These are phyloP conservation scores for Solen grandis DNA, from an alignment of 1,140 invertebrate species.

Conservation along the genomic window DNA sequence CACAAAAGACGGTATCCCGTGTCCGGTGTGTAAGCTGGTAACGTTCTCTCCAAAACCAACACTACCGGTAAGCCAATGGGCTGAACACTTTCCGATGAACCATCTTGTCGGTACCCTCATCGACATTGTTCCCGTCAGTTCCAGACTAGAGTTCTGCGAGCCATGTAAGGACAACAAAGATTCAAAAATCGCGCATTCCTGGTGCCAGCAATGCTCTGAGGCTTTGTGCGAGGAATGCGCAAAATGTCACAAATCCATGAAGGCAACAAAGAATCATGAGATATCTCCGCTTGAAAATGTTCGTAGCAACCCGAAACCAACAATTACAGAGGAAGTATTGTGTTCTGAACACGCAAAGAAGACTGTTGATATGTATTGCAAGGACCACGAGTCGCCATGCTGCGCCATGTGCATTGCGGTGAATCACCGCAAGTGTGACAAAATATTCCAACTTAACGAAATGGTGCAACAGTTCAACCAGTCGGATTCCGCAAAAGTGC, in stretches of 20 bases:
- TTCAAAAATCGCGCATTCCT: conserved; percentile 42
- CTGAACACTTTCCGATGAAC: conserved; percentile 48
- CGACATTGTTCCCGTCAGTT: conserved; percentile 41
- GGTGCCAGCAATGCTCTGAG: conserved; percentile 46
- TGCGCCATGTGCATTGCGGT: conserved; percentile 43
- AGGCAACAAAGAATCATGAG: conserved; percentile 47
- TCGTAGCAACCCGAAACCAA: conserved; percentile 47
- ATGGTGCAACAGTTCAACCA: background rate
- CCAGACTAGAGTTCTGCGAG: conserved; percentile 47
- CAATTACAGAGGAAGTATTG: conserved; percentile 21
- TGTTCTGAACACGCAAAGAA: conserved; percentile 42
- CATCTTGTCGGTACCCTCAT: conserved; percentile 51
- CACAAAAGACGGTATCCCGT: conserved; percentile 47
- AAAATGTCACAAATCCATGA: conserved; percentile 53
- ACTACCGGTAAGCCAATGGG: conserved; percentile 44
- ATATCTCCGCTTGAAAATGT: conserved; percentile 45
- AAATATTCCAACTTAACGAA: conserved; percentile 30
- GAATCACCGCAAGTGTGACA: conserved; percentile 45
- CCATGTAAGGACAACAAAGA: conserved; percentile 50
- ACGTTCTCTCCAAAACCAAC: conserved; percentile 41
- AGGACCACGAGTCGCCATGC: conserved; percentile 50
- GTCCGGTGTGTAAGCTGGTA: conserved; percentile 37
- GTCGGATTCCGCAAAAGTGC: conserved; percentile 1
- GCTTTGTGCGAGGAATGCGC: conserved; percentile 50
- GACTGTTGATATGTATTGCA: conserved; percentile 51